These are phyloP conservation scores for Pollimyrus isidori DNA, from an alignment of 2,113 vertebrate genomes.

Conservation along the genomic window DNA sequence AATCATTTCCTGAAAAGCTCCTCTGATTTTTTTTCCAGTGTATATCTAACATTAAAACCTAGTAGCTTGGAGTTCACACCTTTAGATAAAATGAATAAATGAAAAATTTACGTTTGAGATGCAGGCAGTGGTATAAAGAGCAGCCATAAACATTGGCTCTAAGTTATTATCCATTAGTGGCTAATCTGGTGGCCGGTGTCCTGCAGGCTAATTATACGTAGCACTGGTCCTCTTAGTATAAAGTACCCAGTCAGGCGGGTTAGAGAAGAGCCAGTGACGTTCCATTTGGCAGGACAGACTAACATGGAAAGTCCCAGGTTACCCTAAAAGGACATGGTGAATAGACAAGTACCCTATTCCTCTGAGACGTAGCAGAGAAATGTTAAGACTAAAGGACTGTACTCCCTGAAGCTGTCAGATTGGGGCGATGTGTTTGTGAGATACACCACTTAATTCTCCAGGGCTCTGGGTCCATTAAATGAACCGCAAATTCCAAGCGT, in stretches of 20 bases:
- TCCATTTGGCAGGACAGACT: not conserved
- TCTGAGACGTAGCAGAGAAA: not conserved
- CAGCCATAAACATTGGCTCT: not conserved
- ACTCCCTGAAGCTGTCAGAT: not conserved
- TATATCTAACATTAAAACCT: not conserved
- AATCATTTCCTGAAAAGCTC: not conserved
- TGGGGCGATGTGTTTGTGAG: not conserved
- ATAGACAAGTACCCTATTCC: not conserved
- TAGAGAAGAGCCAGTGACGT: not conserved
- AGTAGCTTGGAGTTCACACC: not conserved
- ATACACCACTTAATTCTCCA: not conserved
- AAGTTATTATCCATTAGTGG: not conserved
- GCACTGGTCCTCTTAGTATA: not conserved
- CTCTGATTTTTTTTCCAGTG: not conserved
- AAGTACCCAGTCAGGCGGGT: not conserved
- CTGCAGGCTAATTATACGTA: not conserved
- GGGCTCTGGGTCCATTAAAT: not conserved
- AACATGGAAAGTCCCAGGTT: not conserved
- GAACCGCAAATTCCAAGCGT: not conserved
- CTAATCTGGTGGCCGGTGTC: not conserved
- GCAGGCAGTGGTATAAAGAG: not conserved
- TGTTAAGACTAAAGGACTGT: not conserved
- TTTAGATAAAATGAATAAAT: not conserved
- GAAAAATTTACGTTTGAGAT: not conserved
- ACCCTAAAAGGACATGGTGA: not conserved